Percentiles rank a stretch among this genome's conserved stretches.
These are phyloP conservation scores for Pteronotus mesoamericanus DNA, from an alignment of 2,797 vertebrate species.

Conservation along the genomic window DNA sequence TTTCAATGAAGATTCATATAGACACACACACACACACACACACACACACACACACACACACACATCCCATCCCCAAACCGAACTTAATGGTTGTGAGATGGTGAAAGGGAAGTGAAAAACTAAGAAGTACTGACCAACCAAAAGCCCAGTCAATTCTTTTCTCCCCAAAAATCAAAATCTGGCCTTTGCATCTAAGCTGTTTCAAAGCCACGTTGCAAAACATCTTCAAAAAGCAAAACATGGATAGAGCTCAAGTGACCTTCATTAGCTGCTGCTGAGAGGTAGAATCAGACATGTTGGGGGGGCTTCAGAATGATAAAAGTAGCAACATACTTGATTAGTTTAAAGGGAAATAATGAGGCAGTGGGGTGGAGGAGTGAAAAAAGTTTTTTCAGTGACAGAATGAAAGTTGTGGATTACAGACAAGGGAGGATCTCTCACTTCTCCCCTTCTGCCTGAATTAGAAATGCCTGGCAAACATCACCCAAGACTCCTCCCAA, in stretches of 20 bases:
- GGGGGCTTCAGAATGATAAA: not conserved
- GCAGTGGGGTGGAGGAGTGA: no score
- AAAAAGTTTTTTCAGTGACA: not conserved
- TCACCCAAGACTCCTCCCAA: not conserved
- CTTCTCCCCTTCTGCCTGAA: not conserved
- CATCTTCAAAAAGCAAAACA: conserved; percentile 72
- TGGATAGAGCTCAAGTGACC: conserved; percentile 37
- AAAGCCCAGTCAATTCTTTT: conserved; percentile 45
- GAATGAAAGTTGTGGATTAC: not conserved
- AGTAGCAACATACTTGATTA: not conserved
- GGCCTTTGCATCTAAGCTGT: conserved; percentile 72
- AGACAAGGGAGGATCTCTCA: not conserved
- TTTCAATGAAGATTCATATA: not conserved
- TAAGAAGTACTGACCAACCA: conserved; percentile 42
- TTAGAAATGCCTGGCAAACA: not conserved
- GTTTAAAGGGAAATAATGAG: not conserved
- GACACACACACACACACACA: not conserved
- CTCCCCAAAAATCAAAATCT: conserved; percentile 65
- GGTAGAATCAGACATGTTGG: not conserved
- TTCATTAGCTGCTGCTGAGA: conserved; percentile 12
- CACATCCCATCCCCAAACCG: not conserved
- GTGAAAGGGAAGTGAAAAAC: conserved; percentile 50
- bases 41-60: not conserved
- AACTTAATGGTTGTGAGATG: not conserved
- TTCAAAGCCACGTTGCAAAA: conserved; percentile 74